Conservation (phyloP, 1,140 invertebrate species). For the Melipona quadrifasciata region DNA sequence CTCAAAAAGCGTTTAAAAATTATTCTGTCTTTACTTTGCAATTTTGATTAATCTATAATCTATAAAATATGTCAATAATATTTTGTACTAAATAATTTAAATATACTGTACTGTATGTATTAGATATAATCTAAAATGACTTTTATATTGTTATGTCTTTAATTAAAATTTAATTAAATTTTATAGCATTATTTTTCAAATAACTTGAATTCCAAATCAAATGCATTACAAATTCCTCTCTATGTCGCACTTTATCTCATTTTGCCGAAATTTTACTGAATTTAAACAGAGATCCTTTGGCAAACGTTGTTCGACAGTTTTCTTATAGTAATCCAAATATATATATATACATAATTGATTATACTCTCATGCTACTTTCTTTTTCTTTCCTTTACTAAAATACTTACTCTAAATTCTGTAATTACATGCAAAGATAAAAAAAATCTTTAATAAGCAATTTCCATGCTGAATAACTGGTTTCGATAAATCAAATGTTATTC, state of each 20-base stretch:
- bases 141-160: not conserved
- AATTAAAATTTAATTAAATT: not conserved
- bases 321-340: slow-evolving; percentile 52
- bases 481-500: not conserved
- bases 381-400: slow-evolving; percentile 30
- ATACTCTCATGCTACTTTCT: slow-evolving; percentile 49
- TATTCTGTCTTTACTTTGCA: not conserved
- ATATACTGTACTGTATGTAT: not conserved
- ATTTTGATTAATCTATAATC: not conserved
- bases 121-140: not conserved
- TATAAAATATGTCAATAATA: not conserved
- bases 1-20: not conserved
- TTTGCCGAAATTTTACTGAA: slow-evolving; percentile 38
- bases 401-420: slow-evolving; percentile 50
- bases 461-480: slow-evolving; percentile 32
- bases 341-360: slow-evolving; percentile 50
- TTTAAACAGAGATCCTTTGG: slow-evolving; percentile 22
- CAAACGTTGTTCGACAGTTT: slow-evolving; percentile 33
- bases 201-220: not conserved
- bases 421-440: slow-evolving; percentile 23
- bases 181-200: not conserved
- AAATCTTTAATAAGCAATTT: slow-evolving; percentile 54
- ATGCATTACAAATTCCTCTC: not conserved
- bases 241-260: not conserved
- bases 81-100: not conserved